These are phyloP conservation scores for Sciurus niger DNA, from an alignment of 2,113 vertebrate species.

Conservation along the genomic window DNA sequence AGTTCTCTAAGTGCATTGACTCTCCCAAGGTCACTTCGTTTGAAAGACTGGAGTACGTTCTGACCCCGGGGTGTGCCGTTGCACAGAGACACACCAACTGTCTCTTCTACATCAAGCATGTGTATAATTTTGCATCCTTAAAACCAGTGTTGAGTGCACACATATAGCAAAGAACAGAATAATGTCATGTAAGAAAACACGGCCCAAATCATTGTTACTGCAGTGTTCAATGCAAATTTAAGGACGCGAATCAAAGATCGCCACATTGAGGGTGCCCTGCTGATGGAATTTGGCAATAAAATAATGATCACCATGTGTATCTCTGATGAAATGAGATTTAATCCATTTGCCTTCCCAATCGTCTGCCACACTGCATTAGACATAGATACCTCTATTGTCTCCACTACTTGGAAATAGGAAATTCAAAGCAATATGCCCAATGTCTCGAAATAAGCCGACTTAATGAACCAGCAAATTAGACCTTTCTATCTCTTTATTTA, in stretches of 20 bases:
- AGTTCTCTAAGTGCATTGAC: neutral
- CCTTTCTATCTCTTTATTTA: constrained; percentile 92
- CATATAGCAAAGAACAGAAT: neutral
- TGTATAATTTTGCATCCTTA: neutral
- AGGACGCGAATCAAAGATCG: constrained; percentile 83
- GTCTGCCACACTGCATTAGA: constrained; percentile 88
- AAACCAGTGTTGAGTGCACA: neutral
- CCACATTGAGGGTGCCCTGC: constrained; percentile 79
- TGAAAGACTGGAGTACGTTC: neutral
- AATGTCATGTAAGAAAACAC: neutral
- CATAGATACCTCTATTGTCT: constrained; percentile 87
- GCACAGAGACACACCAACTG: neutral
- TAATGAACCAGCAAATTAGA: constrained; percentile 92
- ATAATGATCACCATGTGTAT: constrained; percentile 87
- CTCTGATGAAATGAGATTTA: constrained; percentile 89
- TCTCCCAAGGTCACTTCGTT: neutral
- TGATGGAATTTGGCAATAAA: constrained; percentile 88
- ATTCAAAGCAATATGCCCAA: constrained; percentile 87
- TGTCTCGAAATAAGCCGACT: constrained; percentile 88
- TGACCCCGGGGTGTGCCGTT: neutral
- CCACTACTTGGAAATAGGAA: constrained; percentile 86
- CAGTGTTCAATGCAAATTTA: constrained; percentile 66
- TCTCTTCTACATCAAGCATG: neutral
- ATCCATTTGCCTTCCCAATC: constrained; percentile 89
- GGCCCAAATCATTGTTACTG: neutral